Evolutionary conservation across 2,888 invertebrate genomes (phyloP), one percentile per base, ranked within the genome.

Genomic region (Coleophora deauratella): DNA sequence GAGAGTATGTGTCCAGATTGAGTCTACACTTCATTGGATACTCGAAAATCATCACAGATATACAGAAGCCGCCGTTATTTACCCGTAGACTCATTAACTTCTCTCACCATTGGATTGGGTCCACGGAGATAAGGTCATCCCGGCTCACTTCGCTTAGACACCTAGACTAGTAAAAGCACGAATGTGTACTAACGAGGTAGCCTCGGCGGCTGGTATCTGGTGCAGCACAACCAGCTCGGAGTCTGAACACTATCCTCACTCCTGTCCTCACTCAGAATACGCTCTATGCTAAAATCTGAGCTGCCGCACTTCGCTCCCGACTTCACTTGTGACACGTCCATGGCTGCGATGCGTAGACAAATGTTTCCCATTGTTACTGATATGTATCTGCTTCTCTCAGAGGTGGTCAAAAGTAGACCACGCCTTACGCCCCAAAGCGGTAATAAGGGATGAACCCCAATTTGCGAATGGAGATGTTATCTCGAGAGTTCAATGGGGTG

Each of bases 161-260:
- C 21, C 21, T 6, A 4, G 21, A 3, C 21, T 21, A 12, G 28
- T n/a, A 15, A 38, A 27, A 33, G 30, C n/a, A 12, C 21, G 8
- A 33, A 27, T 27, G 14, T 33, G 12, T 32, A 44, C 88, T 90
- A 86, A 88, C 92, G 87, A 58, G 90, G 90, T 37, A 93, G 65
- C 57, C 90, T 90, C 0, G 93, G 93, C 1, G 93, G 93, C 50
- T 88, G 88, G 58, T 92, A 93, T 46, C 93, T 82, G 3, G 92
- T 92, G 56, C 91, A 93, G 50, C 89, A 89, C 49, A 93, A 67
- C 93, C 93, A 93, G 38, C 87, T 81, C 27, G 84, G 81, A 15
- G 55, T 51, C 27, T 64, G 62, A 12, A 40, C 44, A 45, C 46
- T 44, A 9, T 63, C 58, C 9, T 56, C 58, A 35, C 50, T 62